Conservation (phyloP, 1,140 invertebrate genomes). For the Brachionus manjavacas region DNA sequence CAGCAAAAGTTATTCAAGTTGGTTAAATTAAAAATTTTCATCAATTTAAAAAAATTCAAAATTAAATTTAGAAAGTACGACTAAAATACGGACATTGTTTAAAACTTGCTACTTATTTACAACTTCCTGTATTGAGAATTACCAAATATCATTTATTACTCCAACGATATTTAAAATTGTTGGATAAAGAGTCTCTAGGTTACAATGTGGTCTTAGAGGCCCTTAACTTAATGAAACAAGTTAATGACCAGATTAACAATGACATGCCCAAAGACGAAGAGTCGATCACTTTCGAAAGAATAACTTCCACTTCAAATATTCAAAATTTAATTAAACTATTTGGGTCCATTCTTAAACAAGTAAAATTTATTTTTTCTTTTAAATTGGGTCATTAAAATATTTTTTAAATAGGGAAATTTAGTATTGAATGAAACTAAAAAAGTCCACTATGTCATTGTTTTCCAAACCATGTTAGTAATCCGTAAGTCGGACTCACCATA, state of each 20-base stretch:
- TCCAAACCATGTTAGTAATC: conserved; percentile 11
- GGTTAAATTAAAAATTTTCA: background rate
- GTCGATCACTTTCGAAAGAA: background rate
- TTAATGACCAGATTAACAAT: conserved; percentile 37
- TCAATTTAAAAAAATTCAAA: background rate
- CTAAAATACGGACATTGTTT: conserved; percentile 35
- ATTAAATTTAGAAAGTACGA: background rate
- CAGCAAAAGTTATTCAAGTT: conserved; percentile 22
- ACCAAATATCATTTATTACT: conserved; percentile 40
- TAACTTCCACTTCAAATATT: conserved; percentile 21
- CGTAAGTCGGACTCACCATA: background rate
- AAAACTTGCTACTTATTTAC: conserved; percentile 29
- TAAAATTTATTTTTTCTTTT: background rate
- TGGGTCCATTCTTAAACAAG: conserved; percentile 9
- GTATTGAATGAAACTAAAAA: conserved; percentile 27
- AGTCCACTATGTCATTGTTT: conserved; percentile 23
- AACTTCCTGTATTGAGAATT: conserved; percentile 33
- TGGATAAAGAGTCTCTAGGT: conserved; percentile 26
- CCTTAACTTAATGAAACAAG: conserved; percentile 26
- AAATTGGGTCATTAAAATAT: background rate
- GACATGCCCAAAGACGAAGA: conserved; percentile 26
- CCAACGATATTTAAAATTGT: conserved; percentile 24
- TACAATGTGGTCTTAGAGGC: background rate
- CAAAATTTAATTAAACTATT: conserved; percentile 27
- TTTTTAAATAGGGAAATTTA: conserved; percentile 21